Evolutionary conservation across 2,797 vertebrate genomes (phyloP), one percentile per base, ranked within the genome.

Genomic region (Myotis pilosus): DNA sequence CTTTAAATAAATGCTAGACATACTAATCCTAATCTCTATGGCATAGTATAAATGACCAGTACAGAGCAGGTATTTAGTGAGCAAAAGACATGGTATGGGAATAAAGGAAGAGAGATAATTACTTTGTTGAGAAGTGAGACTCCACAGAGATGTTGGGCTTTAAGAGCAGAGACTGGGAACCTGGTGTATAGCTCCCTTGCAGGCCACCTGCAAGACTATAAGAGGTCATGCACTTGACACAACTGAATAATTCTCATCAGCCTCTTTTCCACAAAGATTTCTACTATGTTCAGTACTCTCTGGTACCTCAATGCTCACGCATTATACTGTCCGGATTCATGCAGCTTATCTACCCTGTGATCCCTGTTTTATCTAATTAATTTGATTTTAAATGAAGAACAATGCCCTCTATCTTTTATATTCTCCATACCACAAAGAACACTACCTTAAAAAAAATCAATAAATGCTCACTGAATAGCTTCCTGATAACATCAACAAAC

Each of bases 401-500:
- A 66, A 30, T 71, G 2, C 12, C 25, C 7, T 66, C 20, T 88
- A 12, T 47, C 8, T 81, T 30, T 41, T 57, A n/a, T 93, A 55
- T 75, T 72, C 47, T 82, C 12, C 8, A 55, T 41, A 49, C 3
- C 41, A 82, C 83, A 85, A 68, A 60, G 7, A 16, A 69, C 1
- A 51, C 13, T n/a, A 30, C 16, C 80, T 60, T 5, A 28, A 80
- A 79, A 79, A 38, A 82, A 79, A 30, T 60, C 23, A 71, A 15
- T 64, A 22, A 92, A 68, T 82, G 13, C 16, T 94, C 69, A 8
- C 28, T 89, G 23, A 92, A 91, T 94, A 76, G 60, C 38, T 91
- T 95, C 13, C n/a, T 92, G 74, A 85, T 91, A 69, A 17, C 87
- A 83, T 79, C 3, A 78, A 64, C 30, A 94, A 85, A 53, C 7